phyloP scores from a whole-genome alignment of 2,113 vertebrate species.

The Upupa epops region DNA sequence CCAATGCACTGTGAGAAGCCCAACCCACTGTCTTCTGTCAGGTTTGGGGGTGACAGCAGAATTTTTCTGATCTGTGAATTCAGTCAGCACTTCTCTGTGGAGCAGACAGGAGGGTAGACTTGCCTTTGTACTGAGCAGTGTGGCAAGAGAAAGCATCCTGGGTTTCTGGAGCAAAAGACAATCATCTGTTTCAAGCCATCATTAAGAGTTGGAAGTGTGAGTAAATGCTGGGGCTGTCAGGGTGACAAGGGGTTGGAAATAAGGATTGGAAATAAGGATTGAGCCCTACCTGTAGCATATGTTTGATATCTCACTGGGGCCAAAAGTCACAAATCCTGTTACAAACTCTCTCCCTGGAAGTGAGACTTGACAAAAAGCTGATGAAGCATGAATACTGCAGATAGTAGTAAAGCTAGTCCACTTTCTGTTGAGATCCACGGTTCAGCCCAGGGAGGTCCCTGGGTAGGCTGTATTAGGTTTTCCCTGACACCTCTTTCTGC shows the following conservation, averaged over 20 bases:
- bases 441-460: background rate
- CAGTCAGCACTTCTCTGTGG: background rate
- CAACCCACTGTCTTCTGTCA: background rate
- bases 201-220: background rate
- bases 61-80: background rate
- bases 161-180: background rate
- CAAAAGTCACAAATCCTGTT: background rate
- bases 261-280: background rate
- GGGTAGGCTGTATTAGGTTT: background rate
- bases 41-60: background rate
- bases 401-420: background rate
- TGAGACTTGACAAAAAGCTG: background rate
- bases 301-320: background rate
- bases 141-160: background rate
- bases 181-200: background rate
- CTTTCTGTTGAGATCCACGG: background rate
- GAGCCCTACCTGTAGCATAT: background rate
- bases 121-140: background rate
- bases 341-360: background rate
- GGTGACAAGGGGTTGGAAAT: background rate
- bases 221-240: background rate
- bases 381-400: background rate
- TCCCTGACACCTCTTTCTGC: background rate
- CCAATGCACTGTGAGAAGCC: background rate
- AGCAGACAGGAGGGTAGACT: background rate